Base-by-base conservation (phyloP, 2,113 vertebrate species). In the Buteo buteo region DNA sequence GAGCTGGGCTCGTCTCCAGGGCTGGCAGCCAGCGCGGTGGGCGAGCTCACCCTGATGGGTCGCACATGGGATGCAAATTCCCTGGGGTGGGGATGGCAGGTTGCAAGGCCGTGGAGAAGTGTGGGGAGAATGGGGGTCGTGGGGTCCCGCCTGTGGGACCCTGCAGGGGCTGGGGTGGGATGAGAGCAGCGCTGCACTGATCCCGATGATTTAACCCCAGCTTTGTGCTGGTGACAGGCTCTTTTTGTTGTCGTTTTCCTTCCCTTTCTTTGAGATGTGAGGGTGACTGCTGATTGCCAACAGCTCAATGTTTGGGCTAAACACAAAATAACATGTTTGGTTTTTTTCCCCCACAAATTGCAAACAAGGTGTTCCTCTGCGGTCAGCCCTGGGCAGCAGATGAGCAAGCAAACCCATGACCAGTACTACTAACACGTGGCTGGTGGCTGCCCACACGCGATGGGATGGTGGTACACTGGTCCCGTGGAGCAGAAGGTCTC, bases 1-100 rank as follows among this genome's bases (percentile, higher is more conserved):
- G 36, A 88, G 58, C 16, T 0, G 0, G 44, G 50, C 12, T 93
- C 1, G 0, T n/a, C 42, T 25, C 29, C 9, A 4, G 59, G 26
- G 50, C 55, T 69, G 71, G 72, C 83, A 57, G 42, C 47, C 42
- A 26, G 25, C 0, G 0, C 1, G 2, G 62, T 42, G 67, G 42
- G 36, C 7, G 2, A 70, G 21, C 34, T 90, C 69, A 70, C 14
- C 32, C 26, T 11, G 10, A n/a, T 29, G 22, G 16, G 8, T 40
- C 0, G 0, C 64, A 24, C 1, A 0, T 5, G 42, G 36, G 25
- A 4, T 36, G 18, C 20, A 52, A 8, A 26, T 70, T 58, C 34
- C 28, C 36, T 2, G 4, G n/a, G 28, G 18, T 66, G 58, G 5
- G 44, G 22, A 54, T 11, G 34, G 50, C 57, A 64, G 11, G 49